Evolutionary conservation across 2,888 invertebrate genomes (phyloP), one percentile per base, ranked within the genome.

Genomic region (Synanthedon vespiformis): DNA sequence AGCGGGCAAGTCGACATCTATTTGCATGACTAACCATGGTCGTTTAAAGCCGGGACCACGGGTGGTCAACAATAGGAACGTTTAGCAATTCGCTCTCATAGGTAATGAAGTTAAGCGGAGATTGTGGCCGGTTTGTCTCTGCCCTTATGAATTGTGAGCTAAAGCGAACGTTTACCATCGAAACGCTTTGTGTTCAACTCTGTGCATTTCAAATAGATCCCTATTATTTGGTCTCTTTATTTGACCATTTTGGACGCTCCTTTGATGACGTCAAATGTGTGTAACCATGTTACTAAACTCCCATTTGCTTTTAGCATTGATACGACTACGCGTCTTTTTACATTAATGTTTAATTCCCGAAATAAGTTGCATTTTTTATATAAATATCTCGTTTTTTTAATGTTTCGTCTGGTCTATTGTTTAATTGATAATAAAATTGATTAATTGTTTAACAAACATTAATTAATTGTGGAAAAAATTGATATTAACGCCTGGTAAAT

Each of bases 81-180:
- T 80, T 85, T 80, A 82, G 82, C 82, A 76, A 83, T 83, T 81
- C 80, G 73, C 74, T 70, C 71, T 71, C 73, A 71, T 85, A 44
- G 44, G 44, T 44, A 86, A 86, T 80, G 80, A 82, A 85, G 84
- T 84, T 86, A 82, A 79, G 71, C 76, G 67, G 75, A 77, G 83
- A 83, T 85, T 86, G 80, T 73, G 74, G 74, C 61, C 59, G 58
- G 64, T 63, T 58, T 60, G 58, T 55, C 61, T 60, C 64, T 62
- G 65, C 67, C 75, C 69, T 69, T 68, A 72, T 70, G 73, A 70
- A 70, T 70, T 63, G 66, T 59, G 60, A 61, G 63, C 62, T 61
- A 61, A 67, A 67, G 64, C 69, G 62, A 61, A 44, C 63, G 63
- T 62, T 63, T 63, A 56, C 58, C 56, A 56, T 55, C 54, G 55